A percentile compares a stretch with the other conserved stretches of the same genome.
phyloP scores from a whole-genome alignment of 1,140 invertebrate species.

The Scaptomyza hsui region DNA sequence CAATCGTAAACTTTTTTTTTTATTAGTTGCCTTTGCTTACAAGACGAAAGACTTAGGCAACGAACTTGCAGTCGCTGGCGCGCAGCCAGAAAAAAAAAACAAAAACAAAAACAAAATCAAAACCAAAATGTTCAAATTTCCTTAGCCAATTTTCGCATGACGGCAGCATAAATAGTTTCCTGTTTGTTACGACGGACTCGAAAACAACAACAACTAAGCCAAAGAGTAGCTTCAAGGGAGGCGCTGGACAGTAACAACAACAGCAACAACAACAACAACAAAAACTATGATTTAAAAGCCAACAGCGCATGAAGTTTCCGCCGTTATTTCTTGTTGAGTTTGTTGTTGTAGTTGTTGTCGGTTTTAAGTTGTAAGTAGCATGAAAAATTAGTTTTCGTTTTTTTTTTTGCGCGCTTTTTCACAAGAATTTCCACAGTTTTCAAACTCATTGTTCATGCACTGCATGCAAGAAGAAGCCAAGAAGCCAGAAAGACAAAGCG shows the following conservation, averaged over 20 bases:
- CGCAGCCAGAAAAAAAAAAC: constrained; percentile 27
- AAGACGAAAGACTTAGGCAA: constrained; percentile 77
- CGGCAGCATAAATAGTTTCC: constrained; percentile 62
- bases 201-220: constrained; percentile 14
- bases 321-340: constrained; percentile 37
- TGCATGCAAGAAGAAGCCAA: constrained; percentile 31
- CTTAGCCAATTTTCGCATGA: constrained; percentile 73
- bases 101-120: constrained; percentile 14
- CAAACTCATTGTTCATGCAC: constrained; percentile 44
- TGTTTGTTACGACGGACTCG: constrained; percentile 70
- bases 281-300: constrained; percentile 48
- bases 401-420: constrained; percentile 32
- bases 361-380: constrained; percentile 17
- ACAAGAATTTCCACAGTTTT: constrained; percentile 50
- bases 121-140: constrained; percentile 55
- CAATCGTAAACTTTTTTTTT: not conserved
- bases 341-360: not conserved
- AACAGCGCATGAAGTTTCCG: constrained; percentile 72
- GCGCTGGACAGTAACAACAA: constrained; percentile 36
- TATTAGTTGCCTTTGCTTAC: constrained; percentile 10
- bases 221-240: constrained; percentile 53
- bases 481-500: constrained; percentile 34
- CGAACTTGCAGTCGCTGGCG: constrained; percentile 58
- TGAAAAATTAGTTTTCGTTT: constrained; percentile 39
- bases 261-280: constrained; percentile 12